phyloP scores from a whole-genome alignment of 2,888 invertebrate species.

The Caenorhabditis uteleia region DNA sequence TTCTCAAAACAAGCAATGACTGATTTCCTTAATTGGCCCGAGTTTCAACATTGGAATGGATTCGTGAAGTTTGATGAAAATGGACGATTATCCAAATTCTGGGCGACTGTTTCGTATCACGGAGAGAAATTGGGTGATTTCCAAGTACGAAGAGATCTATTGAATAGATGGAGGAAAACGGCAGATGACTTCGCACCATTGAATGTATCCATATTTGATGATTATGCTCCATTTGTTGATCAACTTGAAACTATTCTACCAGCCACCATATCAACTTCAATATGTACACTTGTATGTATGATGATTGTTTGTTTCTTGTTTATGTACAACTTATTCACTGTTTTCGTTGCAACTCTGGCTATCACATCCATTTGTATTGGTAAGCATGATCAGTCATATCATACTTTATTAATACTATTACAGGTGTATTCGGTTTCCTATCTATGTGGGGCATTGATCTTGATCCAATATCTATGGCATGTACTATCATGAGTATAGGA shows the following conservation, averaged over 20 bases:
- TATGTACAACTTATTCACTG: conserved; percentile 66
- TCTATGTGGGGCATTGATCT: conserved; percentile 63
- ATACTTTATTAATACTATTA: conserved; percentile 17
- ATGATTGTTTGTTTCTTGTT: conserved; percentile 64
- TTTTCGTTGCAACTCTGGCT: conserved; percentile 61
- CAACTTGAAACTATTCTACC: conserved; percentile 53
- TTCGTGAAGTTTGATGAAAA: conserved; percentile 57
- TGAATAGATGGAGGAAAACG: conserved; percentile 56
- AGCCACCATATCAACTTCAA: conserved; percentile 52
- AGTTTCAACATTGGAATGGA: conserved; percentile 64
- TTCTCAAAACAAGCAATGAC: conserved; percentile 50
- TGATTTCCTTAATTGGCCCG: conserved; percentile 63
- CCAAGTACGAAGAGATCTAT: conserved; percentile 36
- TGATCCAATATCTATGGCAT: conserved; percentile 66
- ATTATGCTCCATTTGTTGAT: conserved; percentile 63
- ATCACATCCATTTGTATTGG: conserved; percentile 66
- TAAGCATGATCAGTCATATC: conserved; percentile 19
- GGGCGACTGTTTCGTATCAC: conserved; percentile 62
- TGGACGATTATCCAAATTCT: conserved; percentile 51
- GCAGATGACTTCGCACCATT: conserved; percentile 56
- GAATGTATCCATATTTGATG: conserved; percentile 61
- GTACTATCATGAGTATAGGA: conserved; percentile 61
- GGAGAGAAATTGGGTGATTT: conserved; percentile 55
- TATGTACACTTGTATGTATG: conserved; percentile 59
- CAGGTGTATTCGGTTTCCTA: conserved; percentile 63